Conservation (phyloP, 1,140 invertebrate species). For the Maconellicoccus hirsutus region DNA sequence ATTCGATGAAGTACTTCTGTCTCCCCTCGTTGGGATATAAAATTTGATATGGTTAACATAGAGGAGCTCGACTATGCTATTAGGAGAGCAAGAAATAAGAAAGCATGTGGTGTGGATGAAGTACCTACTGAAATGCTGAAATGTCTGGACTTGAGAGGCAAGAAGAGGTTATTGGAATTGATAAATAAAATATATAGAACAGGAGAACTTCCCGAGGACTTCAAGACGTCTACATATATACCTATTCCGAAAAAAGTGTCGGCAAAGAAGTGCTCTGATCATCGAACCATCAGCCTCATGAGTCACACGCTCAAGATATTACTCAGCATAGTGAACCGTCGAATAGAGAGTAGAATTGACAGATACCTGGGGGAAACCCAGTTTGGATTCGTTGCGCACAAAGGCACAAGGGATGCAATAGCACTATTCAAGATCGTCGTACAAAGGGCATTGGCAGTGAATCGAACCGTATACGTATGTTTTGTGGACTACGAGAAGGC, state of each 20-base stretch:
- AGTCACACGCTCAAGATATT: slow-evolving; percentile 24
- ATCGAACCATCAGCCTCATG: slow-evolving; percentile 23
- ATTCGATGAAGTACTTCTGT: too few relatives aligned
- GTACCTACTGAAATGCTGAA: slow-evolving; percentile 24
- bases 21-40: too few relatives aligned
- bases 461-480: neutral
- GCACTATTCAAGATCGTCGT: slow-evolving; percentile 29
- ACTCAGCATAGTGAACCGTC: slow-evolving; percentile 20
- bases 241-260: slow-evolving; percentile 15
- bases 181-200: slow-evolving; percentile 26
- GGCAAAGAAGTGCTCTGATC: slow-evolving; percentile 14
- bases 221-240: slow-evolving; percentile 26
- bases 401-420: slow-evolving; percentile 30
- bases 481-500: slow-evolving; percentile 20
- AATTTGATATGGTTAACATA: too few relatives aligned
- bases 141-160: neutral
- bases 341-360: slow-evolving; percentile 23
- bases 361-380: slow-evolving; percentile 23
- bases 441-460: slow-evolving; percentile 23
- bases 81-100: slow-evolving; percentile 17
- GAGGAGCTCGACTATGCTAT: too few relatives aligned
- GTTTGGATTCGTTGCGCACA: slow-evolving; percentile 29
- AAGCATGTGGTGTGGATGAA: slow-evolving; percentile 18
- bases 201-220: slow-evolving; percentile 25
- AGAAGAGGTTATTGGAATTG: slow-evolving; percentile 13